Base-by-base conservation (phyloP, 2,113 vertebrate species). In the Austrofundulus limnaeus region DNA sequence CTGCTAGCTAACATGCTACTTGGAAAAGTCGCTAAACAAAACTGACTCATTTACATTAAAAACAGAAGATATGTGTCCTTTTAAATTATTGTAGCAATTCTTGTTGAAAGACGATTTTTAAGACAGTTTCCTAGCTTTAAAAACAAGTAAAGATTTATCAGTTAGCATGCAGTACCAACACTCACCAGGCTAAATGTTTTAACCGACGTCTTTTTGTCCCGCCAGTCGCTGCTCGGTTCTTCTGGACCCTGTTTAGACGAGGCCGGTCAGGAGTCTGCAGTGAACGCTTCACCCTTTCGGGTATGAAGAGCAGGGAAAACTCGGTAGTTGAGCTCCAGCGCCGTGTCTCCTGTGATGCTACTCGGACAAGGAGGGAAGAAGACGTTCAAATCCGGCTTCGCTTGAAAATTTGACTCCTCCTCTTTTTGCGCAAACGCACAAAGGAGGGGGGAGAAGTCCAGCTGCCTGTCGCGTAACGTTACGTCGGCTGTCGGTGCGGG, bases 391-490 rank as follows among this genome's bases (percentile, higher is more conserved):
- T n/a, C n/a, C n/a, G n/a, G 61, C 28, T 2, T 19, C 25, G 24
- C 46, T 66, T 50, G 8, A 51, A 43, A 2, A 11, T 21, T 23
- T 81, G 70, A 68, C 89, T 91, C 88, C 84, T 80, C 88, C 90
- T 87, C 81, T 66, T 89, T 77, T 85, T 59, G 52, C 23, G 6
- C 25, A 16, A 41, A 48, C 19, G 31, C 15, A 65, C n/a, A 50
- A 24, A 21, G 5, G 11, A 31, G 47, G 53, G 11, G 24, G 50
- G 43, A 52, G 51, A 49, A 61, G 10, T 9, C 23, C 42, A 68
- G 51, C 28, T 28, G 28, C 28, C n/a, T 21, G 42, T 16, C 56
- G 51, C 7, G 61, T 53, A 48, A 28, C 25, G n/a, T n/a, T n/a
- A 65, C 62, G 79, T 83, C 75, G 77, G 43, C 39, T 23, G 75